phyloP scores from a whole-genome alignment of 2,113 vertebrate species.

The Odobenus rosmarus region DNA sequence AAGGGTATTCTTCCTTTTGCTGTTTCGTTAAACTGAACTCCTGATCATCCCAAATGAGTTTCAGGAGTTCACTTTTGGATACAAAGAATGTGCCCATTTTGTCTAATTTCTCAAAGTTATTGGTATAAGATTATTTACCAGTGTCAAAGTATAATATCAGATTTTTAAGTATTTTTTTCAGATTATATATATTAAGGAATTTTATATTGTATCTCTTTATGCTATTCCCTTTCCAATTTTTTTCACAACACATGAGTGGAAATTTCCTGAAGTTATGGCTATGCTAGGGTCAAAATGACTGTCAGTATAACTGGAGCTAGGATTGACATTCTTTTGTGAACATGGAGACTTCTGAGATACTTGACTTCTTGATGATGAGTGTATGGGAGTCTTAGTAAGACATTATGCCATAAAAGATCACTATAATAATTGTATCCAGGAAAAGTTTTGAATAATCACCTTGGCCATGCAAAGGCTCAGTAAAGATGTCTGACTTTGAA shows the following conservation, averaged over 20 bases:
- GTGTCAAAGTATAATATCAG: neutral
- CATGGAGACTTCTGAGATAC: neutral
- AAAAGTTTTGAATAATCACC: neutral
- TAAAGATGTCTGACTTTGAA: neutral
- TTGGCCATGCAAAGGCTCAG: neutral
- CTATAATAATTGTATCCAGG: neutral
- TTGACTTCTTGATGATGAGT: neutral
- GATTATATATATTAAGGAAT: neutral
- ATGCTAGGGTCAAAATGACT: neutral
- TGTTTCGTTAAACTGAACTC: neutral
- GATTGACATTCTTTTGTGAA: neutral
- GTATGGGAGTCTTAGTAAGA: neutral
- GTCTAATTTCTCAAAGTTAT: neutral
- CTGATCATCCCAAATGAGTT: neutral
- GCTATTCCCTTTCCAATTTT: neutral
- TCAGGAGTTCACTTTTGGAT: neutral
- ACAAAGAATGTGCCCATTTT: neutral
- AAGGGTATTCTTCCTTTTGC: neutral
- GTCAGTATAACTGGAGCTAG: neutral
- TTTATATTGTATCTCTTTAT: neutral
- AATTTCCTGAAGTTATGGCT: slow-evolving; percentile 7
- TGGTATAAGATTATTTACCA: neutral
- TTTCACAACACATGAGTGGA: neutral
- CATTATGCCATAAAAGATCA: neutral
- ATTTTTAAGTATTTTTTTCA: neutral